These are phyloP conservation scores for Tiliqua scincoides DNA, from an alignment of 2,113 vertebrate species.

Conservation along the genomic window DNA sequence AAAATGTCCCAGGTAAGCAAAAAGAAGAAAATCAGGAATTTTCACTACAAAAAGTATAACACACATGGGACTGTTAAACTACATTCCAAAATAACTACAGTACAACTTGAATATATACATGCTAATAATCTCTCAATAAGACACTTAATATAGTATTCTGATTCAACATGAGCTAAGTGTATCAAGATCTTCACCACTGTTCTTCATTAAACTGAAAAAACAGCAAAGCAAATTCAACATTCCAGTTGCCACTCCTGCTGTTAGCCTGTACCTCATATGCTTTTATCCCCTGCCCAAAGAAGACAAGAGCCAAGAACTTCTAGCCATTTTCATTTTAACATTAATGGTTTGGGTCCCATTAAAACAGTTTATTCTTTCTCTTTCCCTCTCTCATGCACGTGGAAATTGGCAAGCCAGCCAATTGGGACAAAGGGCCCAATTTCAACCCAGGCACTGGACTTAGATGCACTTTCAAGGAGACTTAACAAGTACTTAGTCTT, in stretches of 20 bases:
- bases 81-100: constrained; percentile 19
- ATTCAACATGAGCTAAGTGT: neutral
- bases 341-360: neutral
- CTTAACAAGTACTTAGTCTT: neutral
- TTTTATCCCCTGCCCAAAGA: neutral
- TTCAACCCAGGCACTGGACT: neutral
- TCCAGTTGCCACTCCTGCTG: neutral
- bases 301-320: neutral
- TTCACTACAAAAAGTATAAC: no score
- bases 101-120: neutral
- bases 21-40: no score
- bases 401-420: neutral
- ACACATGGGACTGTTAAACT: constrained; percentile 13
- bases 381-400: neutral
- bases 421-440: neutral
- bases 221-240: neutral
- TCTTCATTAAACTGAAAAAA: neutral
- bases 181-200: neutral
- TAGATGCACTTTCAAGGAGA: neutral
- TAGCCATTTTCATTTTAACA: neutral
- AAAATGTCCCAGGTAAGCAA: no score
- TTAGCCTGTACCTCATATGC: neutral
- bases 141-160: neutral
- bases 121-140: neutral
- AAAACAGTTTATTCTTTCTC: neutral